phyloP scores from a whole-genome alignment of 37 sponge, comb jelly and placozoan genomes.

The Beroe forskalii region DNA sequence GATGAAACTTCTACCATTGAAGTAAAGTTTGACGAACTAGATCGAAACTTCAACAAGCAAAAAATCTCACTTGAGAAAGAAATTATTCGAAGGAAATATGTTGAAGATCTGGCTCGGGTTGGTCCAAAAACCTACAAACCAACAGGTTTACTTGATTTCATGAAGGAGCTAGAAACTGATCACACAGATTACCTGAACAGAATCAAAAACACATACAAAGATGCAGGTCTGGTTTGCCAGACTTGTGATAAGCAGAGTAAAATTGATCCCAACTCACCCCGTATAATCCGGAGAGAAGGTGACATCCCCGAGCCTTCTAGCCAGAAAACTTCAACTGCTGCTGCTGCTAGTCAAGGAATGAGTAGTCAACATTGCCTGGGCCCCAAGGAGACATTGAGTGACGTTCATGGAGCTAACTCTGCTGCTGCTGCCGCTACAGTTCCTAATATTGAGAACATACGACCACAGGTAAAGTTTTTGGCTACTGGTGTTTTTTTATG shows the following conservation, averaged over 20 bases:
- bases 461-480: too few relatives aligned
- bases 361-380: too few relatives aligned
- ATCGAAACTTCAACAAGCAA: not conserved
- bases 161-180: conserved; percentile 37
- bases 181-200: conserved; percentile 39
- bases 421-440: too few relatives aligned
- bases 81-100: conserved; percentile 47
- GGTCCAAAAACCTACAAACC: conserved; percentile 28
- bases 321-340: too few relatives aligned
- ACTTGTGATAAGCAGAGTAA: conserved; percentile 29
- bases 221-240: conserved; percentile 29
- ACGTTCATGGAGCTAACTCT: too few relatives aligned
- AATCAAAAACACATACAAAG: conserved; percentile 40
- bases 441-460: not conserved
- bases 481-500: too few relatives aligned
- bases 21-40: not conserved
- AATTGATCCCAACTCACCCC: conserved; percentile 24
- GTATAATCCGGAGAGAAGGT: not conserved
- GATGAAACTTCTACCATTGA: conserved; percentile 12
- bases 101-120: conserved; percentile 11
- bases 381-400: too few relatives aligned
- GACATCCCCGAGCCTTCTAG: too few relatives aligned
- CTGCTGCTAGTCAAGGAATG: too few relatives aligned
- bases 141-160: not conserved
- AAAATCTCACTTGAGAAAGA: conserved; percentile 46